A percentile compares a stretch with the other conserved stretches of the same genome.
phyloP scores from a whole-genome alignment of 1,140 invertebrate species.

The Hyles euphorbiae region DNA sequence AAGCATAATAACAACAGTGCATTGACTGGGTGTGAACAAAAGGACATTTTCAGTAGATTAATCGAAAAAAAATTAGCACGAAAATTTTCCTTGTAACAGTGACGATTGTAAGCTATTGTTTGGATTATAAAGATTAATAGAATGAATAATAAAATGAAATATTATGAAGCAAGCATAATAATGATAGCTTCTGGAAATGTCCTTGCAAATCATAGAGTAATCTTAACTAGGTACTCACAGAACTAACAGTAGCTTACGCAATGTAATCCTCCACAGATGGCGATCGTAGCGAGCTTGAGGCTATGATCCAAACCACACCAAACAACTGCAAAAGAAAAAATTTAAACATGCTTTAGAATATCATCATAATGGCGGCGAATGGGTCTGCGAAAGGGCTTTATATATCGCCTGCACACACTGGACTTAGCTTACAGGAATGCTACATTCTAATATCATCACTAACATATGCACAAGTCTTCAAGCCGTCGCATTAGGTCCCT shows the following conservation, averaged over 20 bases:
- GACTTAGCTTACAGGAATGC: conserved; percentile 67
- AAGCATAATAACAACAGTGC: conserved; percentile 4
- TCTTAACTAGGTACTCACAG: conserved; percentile 30
- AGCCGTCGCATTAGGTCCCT: conserved; percentile 59
- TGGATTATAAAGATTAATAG: no score
- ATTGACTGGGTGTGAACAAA: conserved; percentile 11
- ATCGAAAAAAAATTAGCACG: not conserved
- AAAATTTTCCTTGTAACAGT: not conserved
- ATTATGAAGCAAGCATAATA: not conserved
- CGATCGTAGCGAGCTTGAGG: conserved; percentile 76
- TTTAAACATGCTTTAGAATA: conserved; percentile 75
- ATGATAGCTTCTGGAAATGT: conserved; percentile 11
- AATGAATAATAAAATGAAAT: conserved; percentile 2
- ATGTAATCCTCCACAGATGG: conserved; percentile 76
- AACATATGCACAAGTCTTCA: conserved; percentile 63
- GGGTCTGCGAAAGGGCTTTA: conserved; percentile 63
- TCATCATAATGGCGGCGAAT: conserved; percentile 55
- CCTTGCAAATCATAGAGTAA: conserved; percentile 9
- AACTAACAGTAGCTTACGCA: conserved; percentile 68
- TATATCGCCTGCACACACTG: conserved; percentile 67
- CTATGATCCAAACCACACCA: conserved; percentile 77
- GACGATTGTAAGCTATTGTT: no score
- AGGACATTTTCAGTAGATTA: conserved; percentile 13
- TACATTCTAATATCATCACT: conserved; percentile 48
- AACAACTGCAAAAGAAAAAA: conserved; percentile 77